Evolutionary conservation across 1,140 invertebrate genomes (phyloP), one percentile per base, ranked within the genome.

Genomic region (Megalopta genalis): DNA sequence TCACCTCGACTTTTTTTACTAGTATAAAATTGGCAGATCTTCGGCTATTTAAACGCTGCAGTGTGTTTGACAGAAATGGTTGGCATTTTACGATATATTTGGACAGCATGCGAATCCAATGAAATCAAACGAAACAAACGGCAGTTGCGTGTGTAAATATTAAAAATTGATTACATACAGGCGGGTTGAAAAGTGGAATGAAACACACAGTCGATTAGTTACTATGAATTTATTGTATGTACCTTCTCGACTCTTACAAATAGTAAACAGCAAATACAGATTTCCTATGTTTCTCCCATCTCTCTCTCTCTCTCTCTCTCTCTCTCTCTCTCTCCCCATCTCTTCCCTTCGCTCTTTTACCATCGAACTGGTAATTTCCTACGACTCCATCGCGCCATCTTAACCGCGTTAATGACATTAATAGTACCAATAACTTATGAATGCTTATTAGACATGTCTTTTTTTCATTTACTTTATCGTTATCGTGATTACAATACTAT

Each of bases 211-310:
- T 32, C 16, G 23, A 62, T 81, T 90, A 87, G 78, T 79, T 90
- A 91, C 90, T 90, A 92, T 91, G 88, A 89, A 90, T 91, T 91
- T 92, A 91, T 92, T 91, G 88, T 91, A 89, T 91, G 86, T 83
- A 86, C 77, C 86, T 86, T 77, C 81, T 90, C 84, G 80, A 88
- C 86, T 85, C 85, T 91, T 91, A 92, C 90, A 92, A 92, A 92
- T 90, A 92, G 87, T 91, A 89, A 92, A 92, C 90, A 92, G 87
- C 86, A 85, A 92, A 89, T 92, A 92, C 84, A 77, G 54, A 54
- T 83, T 83, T 69, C n/a, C 77, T 80, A 77, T 86, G 39, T 57
- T 59, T 77, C 65, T 73, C 39, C 9, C 63, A 54, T 39, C n/a
- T 52, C 49, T 46, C 42, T 46, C 42, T 10, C 42, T 46, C 42